A percentile compares a stretch with the other conserved stretches of the same genome.
These are phyloP conservation scores for Acropternis orthonyx DNA, from an alignment of 2,797 vertebrate genomes.

Conservation along the genomic window DNA sequence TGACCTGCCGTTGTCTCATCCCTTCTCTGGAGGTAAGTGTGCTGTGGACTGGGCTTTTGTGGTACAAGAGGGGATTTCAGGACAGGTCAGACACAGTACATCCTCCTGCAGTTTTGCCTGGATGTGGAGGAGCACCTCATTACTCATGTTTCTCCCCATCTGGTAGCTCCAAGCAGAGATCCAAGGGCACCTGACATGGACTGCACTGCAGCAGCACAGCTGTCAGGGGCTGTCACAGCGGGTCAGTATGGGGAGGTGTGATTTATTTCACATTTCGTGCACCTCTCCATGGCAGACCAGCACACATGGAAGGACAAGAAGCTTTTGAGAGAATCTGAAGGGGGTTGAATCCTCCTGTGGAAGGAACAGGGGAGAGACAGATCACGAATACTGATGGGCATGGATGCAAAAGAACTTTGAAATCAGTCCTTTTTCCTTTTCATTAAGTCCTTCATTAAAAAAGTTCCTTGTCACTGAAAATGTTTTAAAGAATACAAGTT, in stretches of 20 bases:
- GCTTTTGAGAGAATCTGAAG: neutral
- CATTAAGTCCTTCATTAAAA: neutral
- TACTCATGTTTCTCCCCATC: neutral
- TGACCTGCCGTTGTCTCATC: fast-evolving
- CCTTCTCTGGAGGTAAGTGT: neutral
- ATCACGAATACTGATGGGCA: neutral
- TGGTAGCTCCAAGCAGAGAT: neutral
- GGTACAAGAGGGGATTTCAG: neutral
- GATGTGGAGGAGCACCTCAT: neutral
- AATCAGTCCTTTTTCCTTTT: neutral
- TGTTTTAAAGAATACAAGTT: neutral
- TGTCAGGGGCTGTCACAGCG: neutral
- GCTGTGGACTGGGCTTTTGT: fast-evolving
- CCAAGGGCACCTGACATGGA: neutral
- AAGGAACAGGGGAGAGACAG: neutral
- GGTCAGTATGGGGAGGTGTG: neutral
- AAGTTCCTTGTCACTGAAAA: neutral
- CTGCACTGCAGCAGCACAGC: neutral
- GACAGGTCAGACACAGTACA: fast-evolving
- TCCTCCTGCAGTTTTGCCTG: neutral
- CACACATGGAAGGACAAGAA: fast-evolving
- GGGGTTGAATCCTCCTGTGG: neutral
- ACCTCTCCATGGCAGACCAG: neutral
- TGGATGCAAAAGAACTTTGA: neutral
- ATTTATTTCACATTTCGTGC: neutral